Percentiles rank a stretch among this genome's conserved stretches.
These are phyloP conservation scores for Olivierus martensii DNA, from an alignment of 1,140 invertebrate species.

Conservation along the genomic window DNA sequence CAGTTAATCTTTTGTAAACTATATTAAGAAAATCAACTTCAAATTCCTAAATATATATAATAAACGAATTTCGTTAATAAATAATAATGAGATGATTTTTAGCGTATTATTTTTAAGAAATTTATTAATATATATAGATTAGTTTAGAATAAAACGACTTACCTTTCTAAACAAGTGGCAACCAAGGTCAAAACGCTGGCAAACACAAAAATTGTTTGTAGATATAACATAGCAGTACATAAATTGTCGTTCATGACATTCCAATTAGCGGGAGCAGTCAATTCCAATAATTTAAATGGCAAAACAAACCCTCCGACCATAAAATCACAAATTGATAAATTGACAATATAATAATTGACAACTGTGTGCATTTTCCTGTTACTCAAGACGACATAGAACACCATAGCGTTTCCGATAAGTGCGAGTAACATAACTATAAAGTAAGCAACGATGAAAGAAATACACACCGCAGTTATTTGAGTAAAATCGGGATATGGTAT, in stretches of 20 bases:
- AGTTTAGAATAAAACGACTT: no score
- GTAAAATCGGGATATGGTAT: slow-evolving; percentile 19
- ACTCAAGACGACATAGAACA: slow-evolving; percentile 25
- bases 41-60: no score
- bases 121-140: no score
- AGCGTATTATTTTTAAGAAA: no score
- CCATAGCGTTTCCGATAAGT: slow-evolving; percentile 28
- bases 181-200: slow-evolving; percentile 32
- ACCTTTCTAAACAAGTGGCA: slow-evolving; percentile 39
- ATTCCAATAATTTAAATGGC: slow-evolving; percentile 36
- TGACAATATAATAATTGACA: slow-evolving; percentile 40
- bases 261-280: slow-evolving; percentile 31
- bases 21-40: no score
- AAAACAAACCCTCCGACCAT: slow-evolving; percentile 35
- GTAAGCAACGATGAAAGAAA: slow-evolving; percentile 27
- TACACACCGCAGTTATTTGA: slow-evolving; percentile 22
- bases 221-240: slow-evolving; percentile 31
- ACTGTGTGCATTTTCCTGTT: slow-evolving; percentile 37
- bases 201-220: slow-evolving; percentile 31
- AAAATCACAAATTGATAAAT: slow-evolving; percentile 34
- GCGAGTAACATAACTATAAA: slow-evolving; percentile 29
- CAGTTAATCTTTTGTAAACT: no score
- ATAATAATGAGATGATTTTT: no score
- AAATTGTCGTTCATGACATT: slow-evolving; percentile 29
- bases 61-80: no score